Evolutionary conservation across 2,797 vertebrate species (phyloP).

Genomic region (Furcifer pardalis): DNA sequence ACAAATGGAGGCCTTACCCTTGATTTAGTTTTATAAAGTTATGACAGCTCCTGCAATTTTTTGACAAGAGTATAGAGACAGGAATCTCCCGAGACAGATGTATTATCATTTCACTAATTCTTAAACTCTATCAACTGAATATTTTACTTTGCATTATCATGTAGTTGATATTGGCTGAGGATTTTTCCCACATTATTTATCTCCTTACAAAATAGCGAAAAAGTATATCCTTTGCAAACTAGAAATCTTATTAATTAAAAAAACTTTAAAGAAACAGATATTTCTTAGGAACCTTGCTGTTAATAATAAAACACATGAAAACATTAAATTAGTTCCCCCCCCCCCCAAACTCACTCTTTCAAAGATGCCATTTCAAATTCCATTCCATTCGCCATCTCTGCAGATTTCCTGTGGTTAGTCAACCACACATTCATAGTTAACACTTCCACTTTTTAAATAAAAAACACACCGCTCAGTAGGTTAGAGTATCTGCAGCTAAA

Average conservation of each 20-base stretch:
- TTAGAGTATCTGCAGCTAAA: too few species aligned
- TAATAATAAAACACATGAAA: constrained; percentile 40
- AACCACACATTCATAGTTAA: not conserved
- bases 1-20: constrained; percentile 66
- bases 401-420: constrained; percentile 30
- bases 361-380: too few species aligned
- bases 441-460: not conserved
- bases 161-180: fast-evolving
- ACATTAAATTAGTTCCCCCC: constrained; percentile 43
- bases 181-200: not conserved
- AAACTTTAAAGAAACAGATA: constrained; percentile 31
- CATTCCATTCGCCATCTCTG: not conserved
- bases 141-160: constrained; percentile 8
- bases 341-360: constrained; percentile 38
- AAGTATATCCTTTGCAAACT: not conserved
- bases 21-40: constrained; percentile 47
- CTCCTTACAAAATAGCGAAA: not conserved
- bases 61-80: constrained; percentile 44
- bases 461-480: constrained; percentile 17
- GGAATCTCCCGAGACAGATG: constrained; percentile 4
- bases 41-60: constrained; percentile 62
- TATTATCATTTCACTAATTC: constrained; percentile 40
- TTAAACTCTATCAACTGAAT: constrained; percentile 2
- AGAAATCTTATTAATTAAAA: constrained; percentile 31
- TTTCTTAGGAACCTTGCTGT: constrained; percentile 54